Evolutionary conservation across 2,797 vertebrate genomes (phyloP).

Genomic region (Dipus sagitta): DNA sequence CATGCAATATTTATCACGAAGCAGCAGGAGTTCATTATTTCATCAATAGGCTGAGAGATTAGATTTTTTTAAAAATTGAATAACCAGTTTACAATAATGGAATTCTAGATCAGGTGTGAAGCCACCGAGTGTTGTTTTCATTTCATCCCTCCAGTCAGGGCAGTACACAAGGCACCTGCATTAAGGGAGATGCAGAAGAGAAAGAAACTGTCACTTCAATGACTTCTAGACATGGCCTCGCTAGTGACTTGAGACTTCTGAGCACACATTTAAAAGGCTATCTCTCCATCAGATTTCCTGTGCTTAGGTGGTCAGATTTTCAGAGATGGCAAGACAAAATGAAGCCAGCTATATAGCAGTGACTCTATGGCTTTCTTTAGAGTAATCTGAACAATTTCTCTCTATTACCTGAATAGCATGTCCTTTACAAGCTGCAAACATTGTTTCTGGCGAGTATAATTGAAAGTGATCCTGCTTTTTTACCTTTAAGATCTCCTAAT

Average conservation of each 20-base stretch:
- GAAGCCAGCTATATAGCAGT: neutral
- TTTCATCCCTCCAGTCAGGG: slow-evolving; percentile 24
- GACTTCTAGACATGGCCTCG: neutral
- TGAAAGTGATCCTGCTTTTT: neutral
- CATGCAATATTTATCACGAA: slow-evolving; percentile 52
- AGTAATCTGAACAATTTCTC: slow-evolving; percentile 30
- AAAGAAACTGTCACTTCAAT: slow-evolving; percentile 6
- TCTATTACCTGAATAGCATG: neutral
- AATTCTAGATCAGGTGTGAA: neutral
- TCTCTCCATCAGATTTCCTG: neutral
- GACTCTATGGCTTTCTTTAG: slow-evolving; percentile 19
- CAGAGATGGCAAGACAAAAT: slow-evolving; percentile 31
- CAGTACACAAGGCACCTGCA: slow-evolving; percentile 9
- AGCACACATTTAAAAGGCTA: slow-evolving; percentile 3
- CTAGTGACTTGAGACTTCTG: neutral
- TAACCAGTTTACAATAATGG: slow-evolving; percentile 55
- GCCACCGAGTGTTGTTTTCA: neutral
- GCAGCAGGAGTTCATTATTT: slow-evolving; percentile 56
- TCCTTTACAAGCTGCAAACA: neutral
- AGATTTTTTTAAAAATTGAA: neutral
- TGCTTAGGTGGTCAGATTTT: slow-evolving; percentile 8
- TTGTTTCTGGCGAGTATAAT: neutral
- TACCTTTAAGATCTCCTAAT: neutral
- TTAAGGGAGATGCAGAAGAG: neutral
- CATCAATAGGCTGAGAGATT: neutral